Base-by-base conservation (phyloP, 2,888 invertebrate genomes). In the Agrotis clavis region DNA sequence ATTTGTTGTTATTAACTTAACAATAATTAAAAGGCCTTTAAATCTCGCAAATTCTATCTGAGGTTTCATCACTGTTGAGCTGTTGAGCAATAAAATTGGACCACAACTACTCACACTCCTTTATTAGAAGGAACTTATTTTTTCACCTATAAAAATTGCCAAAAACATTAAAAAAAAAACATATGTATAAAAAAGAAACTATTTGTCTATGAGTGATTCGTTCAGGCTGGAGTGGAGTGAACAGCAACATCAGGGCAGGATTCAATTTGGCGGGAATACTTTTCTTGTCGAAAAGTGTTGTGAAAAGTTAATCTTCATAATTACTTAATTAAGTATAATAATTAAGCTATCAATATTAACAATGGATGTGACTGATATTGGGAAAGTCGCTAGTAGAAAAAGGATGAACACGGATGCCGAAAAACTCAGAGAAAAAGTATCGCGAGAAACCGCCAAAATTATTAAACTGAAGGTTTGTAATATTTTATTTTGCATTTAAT, bases 401-500 rank as follows among this genome's bases (percentile, higher is more conserved):
- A 89, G 91, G 79, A 85, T 94, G 21, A 92, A 88, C 68, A 85
- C 85, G 13, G 93, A 94, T 51, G 92, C 88, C n/a, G 92, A 93
- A 85, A 92, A 92, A 67, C 86, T 95, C 1, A 88, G 92, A 16
- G 93, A 94, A 70, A 94, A 93, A 87, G 90, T 95, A 63, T 89
- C 93, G 1, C 90, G 89, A 0, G 94, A 94, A 86, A 92, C 92
- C 4, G 88, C 90, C 3, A 94, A 94, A 78, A 92, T 95, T 53
- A 93, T 95, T 51, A 95, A 95, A 77, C 82, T 94, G 25, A 94
- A 92, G 92, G 95, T 94, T 85, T 19, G 82, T 69, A 25, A 54
- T 41, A 2, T 16, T 19, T 41, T 19, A 30, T 30, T 50, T 3
- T 41, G 41, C 11, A 2, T 41, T 41, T n/a, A n/a, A n/a, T n/a